A percentile compares a stretch with the other conserved stretches of the same genome.
phyloP scores from a whole-genome alignment of 2,797 vertebrate species.

The Poecilia wingei region DNA sequence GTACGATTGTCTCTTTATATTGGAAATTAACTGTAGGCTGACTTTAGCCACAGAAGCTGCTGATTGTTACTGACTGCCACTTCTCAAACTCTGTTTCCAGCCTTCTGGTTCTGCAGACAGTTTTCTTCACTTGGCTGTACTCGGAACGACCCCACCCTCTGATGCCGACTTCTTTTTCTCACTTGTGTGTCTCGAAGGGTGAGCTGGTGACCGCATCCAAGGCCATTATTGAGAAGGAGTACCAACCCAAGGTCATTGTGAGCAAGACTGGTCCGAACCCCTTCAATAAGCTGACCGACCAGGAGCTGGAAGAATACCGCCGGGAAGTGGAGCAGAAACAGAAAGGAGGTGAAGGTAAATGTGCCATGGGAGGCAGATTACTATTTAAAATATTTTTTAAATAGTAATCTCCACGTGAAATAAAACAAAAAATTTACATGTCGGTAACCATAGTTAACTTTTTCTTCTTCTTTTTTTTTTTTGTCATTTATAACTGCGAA shows the following conservation, averaged over 20 bases:
- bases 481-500: neutral
- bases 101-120: neutral
- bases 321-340: slow-evolving; percentile 95
- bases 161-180: neutral
- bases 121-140: neutral
- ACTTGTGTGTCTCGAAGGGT: slow-evolving; percentile 82
- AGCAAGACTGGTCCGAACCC: slow-evolving; percentile 96
- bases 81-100: slow-evolving; percentile 7
- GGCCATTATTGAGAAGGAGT: slow-evolving; percentile 99
- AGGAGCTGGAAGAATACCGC: slow-evolving; percentile 94
- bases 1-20: neutral
- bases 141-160: neutral
- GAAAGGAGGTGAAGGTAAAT: slow-evolving; percentile 88
- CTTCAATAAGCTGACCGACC: slow-evolving; percentile 94
- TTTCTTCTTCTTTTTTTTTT: neutral
- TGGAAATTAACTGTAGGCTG: neutral
- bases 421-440: neutral
- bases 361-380: neutral
- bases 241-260: slow-evolving; percentile 93
- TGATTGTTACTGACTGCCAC: neutral
- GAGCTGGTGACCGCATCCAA: slow-evolving; percentile 97
- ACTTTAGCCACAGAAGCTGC: neutral
- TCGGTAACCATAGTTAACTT: neutral
- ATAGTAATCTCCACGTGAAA: neutral
- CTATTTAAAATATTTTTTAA: neutral